Evolutionary conservation across 2,113 vertebrate genomes (phyloP).

Genomic region (Corythornis cristatus): DNA sequence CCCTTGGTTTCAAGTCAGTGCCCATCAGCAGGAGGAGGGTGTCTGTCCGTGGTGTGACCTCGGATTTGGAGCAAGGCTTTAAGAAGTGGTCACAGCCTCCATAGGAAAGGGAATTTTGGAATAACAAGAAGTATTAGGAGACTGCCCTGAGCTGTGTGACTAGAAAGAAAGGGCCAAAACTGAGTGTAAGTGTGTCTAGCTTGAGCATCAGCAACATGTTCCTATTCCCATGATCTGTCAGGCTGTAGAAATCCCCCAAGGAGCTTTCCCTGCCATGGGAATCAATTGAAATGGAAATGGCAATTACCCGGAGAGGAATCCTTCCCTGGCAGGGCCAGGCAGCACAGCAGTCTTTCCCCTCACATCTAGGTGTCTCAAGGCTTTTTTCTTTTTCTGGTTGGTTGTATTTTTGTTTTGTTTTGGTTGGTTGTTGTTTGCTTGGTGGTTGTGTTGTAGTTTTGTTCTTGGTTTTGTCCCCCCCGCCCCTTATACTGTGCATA

Average conservation of each 20-base stretch:
- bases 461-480: not conserved
- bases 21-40: not conserved
- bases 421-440: no score
- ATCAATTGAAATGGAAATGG: constrained; percentile 46
- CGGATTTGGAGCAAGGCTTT: not conserved
- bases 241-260: constrained; percentile 39
- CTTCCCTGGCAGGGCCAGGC: not conserved
- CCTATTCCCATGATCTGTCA: constrained; percentile 34
- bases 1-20: not conserved
- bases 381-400: not conserved
- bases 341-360: not conserved
- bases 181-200: not conserved
- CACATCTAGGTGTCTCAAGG: not conserved
- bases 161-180: not conserved
- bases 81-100: not conserved
- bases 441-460: not conserved
- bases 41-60: not conserved
- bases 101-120: not conserved
- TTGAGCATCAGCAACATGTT: constrained; percentile 2
- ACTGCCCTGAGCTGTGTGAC: not conserved
- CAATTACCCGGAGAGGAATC: constrained; percentile 5
- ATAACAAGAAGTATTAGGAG: not conserved
- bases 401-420: no score
- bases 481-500: not conserved
- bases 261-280: constrained; percentile 35